Evolutionary conservation across 2,797 vertebrate species (phyloP), one percentile per base, ranked within the genome.

Genomic region (Pangasius sanitwongsei): DNA sequence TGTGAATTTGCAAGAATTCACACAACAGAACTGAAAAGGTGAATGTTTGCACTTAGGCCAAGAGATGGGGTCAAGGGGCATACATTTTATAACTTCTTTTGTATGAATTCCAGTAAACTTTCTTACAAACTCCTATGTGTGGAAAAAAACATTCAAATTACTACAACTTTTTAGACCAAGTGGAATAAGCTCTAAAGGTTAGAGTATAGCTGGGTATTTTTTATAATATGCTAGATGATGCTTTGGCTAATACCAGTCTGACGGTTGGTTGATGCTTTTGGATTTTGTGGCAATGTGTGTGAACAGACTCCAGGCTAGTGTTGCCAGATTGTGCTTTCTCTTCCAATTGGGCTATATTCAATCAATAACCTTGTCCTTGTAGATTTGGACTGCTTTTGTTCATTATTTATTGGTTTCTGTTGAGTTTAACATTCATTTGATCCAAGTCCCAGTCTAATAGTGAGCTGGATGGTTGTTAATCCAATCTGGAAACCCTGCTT

Each of bases 251-350:
- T 86, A 72, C n/a, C 77, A 70, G 61, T 31, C 55, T 57, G 63
- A 48, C 83, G 74, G 84, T 41, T 59, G 28, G 53, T 70, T 82
- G 67, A 78, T 72, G 28, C 50, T n/a, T 74, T 85, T 88, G 80
- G 34, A 28, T 78, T 87, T 80, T 41, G 31, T 41, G 88, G 65
- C 67, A 67, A 86, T 82, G 48, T 72, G 78, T 86, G 55, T 86
- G 85, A 89, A 86, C 50, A 86, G 85, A 85, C 88, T 89, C 55
- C 37, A 41, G 67, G 77, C 77, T 74, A 55, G 31, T 44, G 82
- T 48, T 84, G 82, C 37, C 82, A 67, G 44, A 8, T 67, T 84
- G 61, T 48, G 61, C 41, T 48, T 84, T 84, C 61, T 16, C n/a
- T 69, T 85, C 63, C 83, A 85, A 44, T 69, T 67, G 63, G 83